phyloP scores from a whole-genome alignment of 2,113 vertebrate species.

The Psammodynastes pulverulentus region DNA sequence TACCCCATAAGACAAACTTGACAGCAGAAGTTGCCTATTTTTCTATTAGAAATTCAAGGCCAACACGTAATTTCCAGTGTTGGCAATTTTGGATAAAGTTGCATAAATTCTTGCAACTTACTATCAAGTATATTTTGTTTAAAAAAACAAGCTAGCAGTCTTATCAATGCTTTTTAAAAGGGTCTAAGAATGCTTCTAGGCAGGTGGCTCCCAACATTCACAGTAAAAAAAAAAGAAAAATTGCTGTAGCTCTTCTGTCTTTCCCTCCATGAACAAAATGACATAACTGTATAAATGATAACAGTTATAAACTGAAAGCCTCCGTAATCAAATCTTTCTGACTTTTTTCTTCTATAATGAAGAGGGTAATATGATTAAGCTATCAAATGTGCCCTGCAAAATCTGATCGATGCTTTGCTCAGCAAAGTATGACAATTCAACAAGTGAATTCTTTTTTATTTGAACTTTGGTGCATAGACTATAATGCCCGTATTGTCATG shows the following conservation, averaged over 20 bases:
- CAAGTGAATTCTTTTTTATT: not conserved
- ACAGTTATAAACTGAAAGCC: not conserved
- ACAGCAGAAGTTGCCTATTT: not conserved
- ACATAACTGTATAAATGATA: too few relatives aligned
- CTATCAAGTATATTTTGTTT: not conserved
- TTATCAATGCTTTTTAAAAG: not conserved
- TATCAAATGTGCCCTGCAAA: not conserved
- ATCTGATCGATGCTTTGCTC: not conserved
- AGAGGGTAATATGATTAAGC: not conserved
- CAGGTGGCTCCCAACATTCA: not conserved
- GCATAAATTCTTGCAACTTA: constrained; percentile 21
- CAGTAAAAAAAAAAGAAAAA: not conserved
- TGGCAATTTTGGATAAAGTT: constrained; percentile 29
- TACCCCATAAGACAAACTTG: not conserved
- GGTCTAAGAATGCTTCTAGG: not conserved
- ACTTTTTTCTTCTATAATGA: not conserved
- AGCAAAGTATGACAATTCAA: not conserved
- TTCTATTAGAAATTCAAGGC: constrained; percentile 27
- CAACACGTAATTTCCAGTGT: constrained; percentile 7
- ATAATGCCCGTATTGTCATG: not conserved
- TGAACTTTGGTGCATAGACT: not conserved
- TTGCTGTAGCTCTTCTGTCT: not conserved
- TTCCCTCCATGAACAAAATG: not conserved
- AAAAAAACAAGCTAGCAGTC: not conserved
- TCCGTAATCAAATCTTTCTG: not conserved